phyloP scores from a whole-genome alignment of 2,113 vertebrate species.

The cat (Felis catus) region DNA sequence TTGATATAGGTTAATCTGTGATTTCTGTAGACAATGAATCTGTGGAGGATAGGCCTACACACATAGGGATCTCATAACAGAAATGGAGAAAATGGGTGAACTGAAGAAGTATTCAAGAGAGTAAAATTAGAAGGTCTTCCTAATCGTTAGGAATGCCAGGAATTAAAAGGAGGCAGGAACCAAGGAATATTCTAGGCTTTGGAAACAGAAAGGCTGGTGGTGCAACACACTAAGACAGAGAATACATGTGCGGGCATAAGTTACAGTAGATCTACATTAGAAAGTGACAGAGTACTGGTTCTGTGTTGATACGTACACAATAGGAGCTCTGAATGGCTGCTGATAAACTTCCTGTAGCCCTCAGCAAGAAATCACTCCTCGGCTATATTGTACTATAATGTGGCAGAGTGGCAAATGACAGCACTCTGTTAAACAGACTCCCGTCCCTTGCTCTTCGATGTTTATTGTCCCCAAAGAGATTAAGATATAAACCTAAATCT shows the following conservation, averaged over 20 bases:
- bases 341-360: not conserved
- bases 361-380: not conserved
- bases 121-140: not conserved
- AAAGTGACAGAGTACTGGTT: not conserved
- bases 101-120: not conserved
- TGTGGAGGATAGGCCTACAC: not conserved
- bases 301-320: not conserved
- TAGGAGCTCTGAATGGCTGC: not conserved
- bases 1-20: not conserved
- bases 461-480: not conserved
- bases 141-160: not conserved
- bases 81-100: not conserved
- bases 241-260: not conserved
- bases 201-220: not conserved
- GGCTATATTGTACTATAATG: not conserved
- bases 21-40: not conserved
- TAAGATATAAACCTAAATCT: not conserved
- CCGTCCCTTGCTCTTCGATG: not conserved
- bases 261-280: not conserved
- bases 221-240: not conserved
- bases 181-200: not conserved
- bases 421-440: not conserved
- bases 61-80: not conserved
- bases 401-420: fast-evolving
- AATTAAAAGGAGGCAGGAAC: not conserved